A percentile compares a stretch with the other conserved stretches of the same genome.
Conservation (phyloP, 2,113 vertebrate genomes). For the Ochotona curzoniae region DNA sequence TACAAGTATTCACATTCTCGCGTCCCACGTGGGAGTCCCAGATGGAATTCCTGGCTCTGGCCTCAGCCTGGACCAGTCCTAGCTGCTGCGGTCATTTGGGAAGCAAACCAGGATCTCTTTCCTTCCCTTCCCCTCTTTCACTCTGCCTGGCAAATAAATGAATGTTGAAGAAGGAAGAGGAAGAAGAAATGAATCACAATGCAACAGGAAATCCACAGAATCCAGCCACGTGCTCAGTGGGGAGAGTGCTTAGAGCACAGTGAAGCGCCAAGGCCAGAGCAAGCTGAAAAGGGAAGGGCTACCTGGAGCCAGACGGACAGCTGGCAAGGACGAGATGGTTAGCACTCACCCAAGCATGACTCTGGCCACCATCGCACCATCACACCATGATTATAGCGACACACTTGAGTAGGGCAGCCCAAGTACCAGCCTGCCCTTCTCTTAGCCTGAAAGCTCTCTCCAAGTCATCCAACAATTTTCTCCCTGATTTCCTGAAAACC, state of each 20-base stretch:
- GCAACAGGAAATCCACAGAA: not conserved
- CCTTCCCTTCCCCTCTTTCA: no score
- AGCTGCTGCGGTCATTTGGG: no score
- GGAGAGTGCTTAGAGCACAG: not conserved
- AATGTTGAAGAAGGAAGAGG: not conserved
- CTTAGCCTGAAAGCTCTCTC: not conserved
- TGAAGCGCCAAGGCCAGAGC: not conserved
- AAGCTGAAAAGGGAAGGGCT: not conserved
- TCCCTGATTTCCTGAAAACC: constrained; percentile 26
- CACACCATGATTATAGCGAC: constrained; percentile 54
- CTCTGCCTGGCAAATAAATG: no score
- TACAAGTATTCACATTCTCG: no score
- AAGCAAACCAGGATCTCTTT: no score
- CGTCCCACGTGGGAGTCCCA: no score
- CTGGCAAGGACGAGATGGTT: constrained; percentile 21
- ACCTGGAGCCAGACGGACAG: not conserved
- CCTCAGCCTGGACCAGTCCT: no score
- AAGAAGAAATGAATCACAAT: not conserved
- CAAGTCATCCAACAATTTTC: not conserved
- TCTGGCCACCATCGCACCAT: constrained; percentile 54
- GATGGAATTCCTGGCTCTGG: no score
- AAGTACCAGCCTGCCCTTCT: constrained; percentile 46
- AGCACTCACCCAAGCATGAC: constrained; percentile 59
- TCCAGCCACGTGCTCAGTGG: not conserved
- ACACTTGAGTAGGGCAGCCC: not conserved